Evolutionary conservation across 2,113 vertebrate genomes (phyloP).

Genomic region (Petrocephalus microphthalmus): DNA sequence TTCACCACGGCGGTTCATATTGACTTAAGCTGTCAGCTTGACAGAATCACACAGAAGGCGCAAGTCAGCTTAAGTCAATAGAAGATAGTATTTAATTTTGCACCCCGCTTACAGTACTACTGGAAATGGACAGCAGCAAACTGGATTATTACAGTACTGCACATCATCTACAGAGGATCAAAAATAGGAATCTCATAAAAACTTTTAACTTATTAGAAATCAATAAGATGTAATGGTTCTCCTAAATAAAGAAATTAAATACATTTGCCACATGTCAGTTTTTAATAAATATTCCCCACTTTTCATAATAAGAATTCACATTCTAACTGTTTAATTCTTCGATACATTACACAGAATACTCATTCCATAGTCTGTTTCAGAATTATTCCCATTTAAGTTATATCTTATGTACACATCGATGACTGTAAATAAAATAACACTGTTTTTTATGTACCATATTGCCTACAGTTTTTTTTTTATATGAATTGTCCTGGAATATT

Average conservation of each 20-base stretch:
- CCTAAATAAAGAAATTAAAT: neutral
- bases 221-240: neutral
- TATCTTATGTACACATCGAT: neutral
- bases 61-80: neutral
- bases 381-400: neutral
- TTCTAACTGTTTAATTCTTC: neutral
- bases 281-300: slow-evolving; percentile 6
- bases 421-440: neutral
- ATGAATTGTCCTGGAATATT: neutral
- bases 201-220: neutral
- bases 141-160: slow-evolving; percentile 5
- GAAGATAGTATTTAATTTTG: neutral
- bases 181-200: neutral
- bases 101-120: slow-evolving; percentile 17
- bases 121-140: slow-evolving; percentile 12
- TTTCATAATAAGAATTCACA: neutral
- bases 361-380: neutral
- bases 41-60: neutral
- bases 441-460: neutral
- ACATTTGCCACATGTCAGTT: neutral
- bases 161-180: slow-evolving; percentile 4
- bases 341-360: neutral
- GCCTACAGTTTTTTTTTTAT: neutral
- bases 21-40: neutral
- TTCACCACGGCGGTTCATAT: neutral